Evolutionary conservation across 2,113 vertebrate species (phyloP).

Genomic region (Euleptes europaea): DNA sequence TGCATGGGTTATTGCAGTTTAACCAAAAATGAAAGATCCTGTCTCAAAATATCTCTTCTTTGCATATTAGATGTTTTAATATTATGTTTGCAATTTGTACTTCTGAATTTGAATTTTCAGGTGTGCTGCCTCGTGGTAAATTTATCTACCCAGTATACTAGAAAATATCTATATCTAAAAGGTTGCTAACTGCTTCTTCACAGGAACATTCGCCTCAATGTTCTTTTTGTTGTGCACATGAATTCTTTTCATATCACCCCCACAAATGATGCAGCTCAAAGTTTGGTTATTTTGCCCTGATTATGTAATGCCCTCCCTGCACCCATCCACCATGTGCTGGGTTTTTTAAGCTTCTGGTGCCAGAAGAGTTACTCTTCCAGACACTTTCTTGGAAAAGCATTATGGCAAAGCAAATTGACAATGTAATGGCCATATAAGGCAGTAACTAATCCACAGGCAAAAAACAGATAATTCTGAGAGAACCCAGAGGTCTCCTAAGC

Average conservation of each 20-base stretch:
- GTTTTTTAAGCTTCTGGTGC: too few relatives aligned
- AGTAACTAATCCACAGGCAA: too few relatives aligned
- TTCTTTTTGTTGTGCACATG: neutral
- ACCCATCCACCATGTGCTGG: too few relatives aligned
- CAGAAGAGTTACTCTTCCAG: too few relatives aligned
- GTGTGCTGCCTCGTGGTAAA: neutral
- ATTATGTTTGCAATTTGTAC: neutral
- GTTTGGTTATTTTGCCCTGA: too few relatives aligned
- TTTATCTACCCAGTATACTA: neutral
- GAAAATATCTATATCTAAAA: neutral
- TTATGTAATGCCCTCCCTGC: too few relatives aligned
- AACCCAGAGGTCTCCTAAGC: too few relatives aligned
- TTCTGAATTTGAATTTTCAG: slow-evolving; percentile 1
- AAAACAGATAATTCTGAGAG: too few relatives aligned
- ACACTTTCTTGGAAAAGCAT: too few relatives aligned
- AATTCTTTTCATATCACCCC: neutral
- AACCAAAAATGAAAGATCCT: slow-evolving; percentile 5
- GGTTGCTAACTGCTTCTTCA: neutral
- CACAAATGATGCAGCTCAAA: too few relatives aligned
- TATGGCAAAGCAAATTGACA: too few relatives aligned
- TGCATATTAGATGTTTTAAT: neutral
- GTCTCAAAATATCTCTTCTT: neutral
- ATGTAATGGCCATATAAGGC: too few relatives aligned
- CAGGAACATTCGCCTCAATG: neutral
- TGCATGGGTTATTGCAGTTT: neutral